phyloP scores from a whole-genome alignment of 2,888 invertebrate genomes.

The Aspidapion aeneum region DNA sequence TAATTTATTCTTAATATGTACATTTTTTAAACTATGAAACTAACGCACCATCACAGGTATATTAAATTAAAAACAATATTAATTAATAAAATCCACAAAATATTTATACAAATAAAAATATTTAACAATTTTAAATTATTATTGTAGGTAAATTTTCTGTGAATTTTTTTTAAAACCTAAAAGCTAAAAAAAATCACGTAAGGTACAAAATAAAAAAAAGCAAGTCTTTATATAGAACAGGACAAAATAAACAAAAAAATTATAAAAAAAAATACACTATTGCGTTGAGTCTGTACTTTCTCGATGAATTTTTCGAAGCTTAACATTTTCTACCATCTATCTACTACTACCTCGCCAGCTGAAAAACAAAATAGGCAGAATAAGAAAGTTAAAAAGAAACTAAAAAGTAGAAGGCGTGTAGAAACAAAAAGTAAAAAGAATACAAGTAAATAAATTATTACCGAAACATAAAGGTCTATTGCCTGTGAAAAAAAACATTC shows the following conservation, averaged over 20 bases:
- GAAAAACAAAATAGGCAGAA: slow-evolving; percentile 48
- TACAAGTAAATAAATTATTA: no score
- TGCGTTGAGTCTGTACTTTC: slow-evolving; percentile 31
- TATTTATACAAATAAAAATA: slow-evolving; percentile 4
- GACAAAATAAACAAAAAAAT: slow-evolving; percentile 28
- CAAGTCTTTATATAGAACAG: slow-evolving; percentile 36
- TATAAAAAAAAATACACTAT: not conserved
- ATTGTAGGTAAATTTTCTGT: not conserved
- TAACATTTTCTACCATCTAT: slow-evolving; percentile 65
- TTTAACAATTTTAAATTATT: no score
- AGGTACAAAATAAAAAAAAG: slow-evolving; percentile 31
- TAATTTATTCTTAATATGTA: slow-evolving; percentile 29
- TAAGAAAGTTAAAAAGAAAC: not conserved
- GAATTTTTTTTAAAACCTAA: not conserved
- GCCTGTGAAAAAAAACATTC: not conserved
- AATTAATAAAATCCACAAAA: slow-evolving; percentile 23
- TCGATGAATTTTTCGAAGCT: slow-evolving; percentile 28
- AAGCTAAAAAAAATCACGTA: slow-evolving; percentile 10
- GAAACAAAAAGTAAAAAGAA: not conserved
- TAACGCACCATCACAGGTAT: slow-evolving; percentile 44
- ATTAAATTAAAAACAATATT: slow-evolving; percentile 20
- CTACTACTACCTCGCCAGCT: slow-evolving; percentile 69
- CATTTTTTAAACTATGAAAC: slow-evolving; percentile 27
- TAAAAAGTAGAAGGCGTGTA: not conserved
- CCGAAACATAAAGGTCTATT: no score